These are phyloP conservation scores for Trachymyrmex septentrionalis DNA, from an alignment of 1,140 invertebrate genomes.

Conservation along the genomic window DNA sequence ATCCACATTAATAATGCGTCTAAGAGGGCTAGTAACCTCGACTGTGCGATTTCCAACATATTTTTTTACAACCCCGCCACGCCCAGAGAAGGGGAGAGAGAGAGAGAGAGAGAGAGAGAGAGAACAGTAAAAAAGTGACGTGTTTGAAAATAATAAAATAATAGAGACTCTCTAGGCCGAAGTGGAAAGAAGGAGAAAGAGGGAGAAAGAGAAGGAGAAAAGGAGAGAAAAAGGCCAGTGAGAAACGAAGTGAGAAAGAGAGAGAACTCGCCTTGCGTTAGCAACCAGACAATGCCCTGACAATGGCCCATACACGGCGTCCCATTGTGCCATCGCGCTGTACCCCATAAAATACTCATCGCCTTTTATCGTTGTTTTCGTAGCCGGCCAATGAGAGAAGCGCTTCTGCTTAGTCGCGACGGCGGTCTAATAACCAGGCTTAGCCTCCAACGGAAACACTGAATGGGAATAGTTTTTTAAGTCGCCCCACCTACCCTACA, in stretches of 20 bases:
- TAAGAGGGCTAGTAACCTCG: slow-evolving; percentile 70
- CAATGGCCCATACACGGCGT: slow-evolving; percentile 81
- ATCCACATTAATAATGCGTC: slow-evolving; percentile 66
- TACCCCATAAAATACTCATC: slow-evolving; percentile 87
- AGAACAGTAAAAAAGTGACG: slow-evolving; percentile 70
- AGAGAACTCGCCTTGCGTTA: slow-evolving; percentile 74
- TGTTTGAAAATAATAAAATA: slow-evolving; percentile 85
- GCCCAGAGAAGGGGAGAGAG: slow-evolving; percentile 71
- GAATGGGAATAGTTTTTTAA: slow-evolving; percentile 83
- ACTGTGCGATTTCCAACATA: slow-evolving; percentile 77
- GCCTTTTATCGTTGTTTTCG: slow-evolving; percentile 86
- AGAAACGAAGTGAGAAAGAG: slow-evolving; percentile 38
- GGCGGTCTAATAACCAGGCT: slow-evolving; percentile 77
- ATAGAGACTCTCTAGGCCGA: slow-evolving; percentile 72
- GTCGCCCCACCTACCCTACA: slow-evolving; percentile 71
- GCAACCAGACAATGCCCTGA: slow-evolving; percentile 78
- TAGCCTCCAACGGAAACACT: slow-evolving; percentile 82
- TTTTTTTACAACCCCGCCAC: slow-evolving; percentile 77
- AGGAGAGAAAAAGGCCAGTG: not conserved
- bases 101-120: slow-evolving; percentile 14
- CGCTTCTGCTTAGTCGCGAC: slow-evolving; percentile 54
- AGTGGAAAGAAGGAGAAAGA: not conserved
- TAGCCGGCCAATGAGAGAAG: slow-evolving; percentile 80
- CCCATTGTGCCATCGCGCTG: slow-evolving; percentile 77
- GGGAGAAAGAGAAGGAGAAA: slow-evolving; percentile 28